Base-by-base conservation (phyloP, 2,888 invertebrate species). In the Lasius fuliginosus region DNA sequence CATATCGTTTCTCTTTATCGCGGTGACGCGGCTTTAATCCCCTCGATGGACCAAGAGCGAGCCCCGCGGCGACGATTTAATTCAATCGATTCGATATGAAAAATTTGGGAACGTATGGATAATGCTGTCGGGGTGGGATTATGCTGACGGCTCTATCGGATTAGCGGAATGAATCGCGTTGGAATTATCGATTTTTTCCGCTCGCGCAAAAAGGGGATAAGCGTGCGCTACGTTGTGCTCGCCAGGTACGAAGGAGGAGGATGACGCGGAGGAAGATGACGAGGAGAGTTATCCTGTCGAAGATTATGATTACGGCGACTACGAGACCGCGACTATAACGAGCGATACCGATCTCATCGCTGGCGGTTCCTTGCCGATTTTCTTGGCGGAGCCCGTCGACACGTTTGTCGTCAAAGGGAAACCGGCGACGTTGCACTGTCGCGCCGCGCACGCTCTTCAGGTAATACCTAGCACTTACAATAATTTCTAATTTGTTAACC, bases 341-440 rank as follows among this genome's bases (percentile, higher is more conserved):
- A 92, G 92, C 87, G 92, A 92, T 84, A 90, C 90, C 76, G 92
- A 92, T 87, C 90, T 92, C 58, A 92, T 92, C 83, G 95, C 96
- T 36, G 96, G 97, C 91, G 97, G 97, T 87, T 97, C 97, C 74
- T 95, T 98, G 88, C 98, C 99, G 53, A 96, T 98, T 90, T 98
- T 99, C 95, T 96, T 98, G 60, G 96, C 97, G 90, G 98, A 99
- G 93, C 99, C 99, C 1, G 97, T 97, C 93, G 97, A 98, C 94
- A 96, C 98, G 64, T 99, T 97, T 95, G 98, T 99, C 92, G 97
- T 99, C 85, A 98, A 98, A 95, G 98, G 97, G 95, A 97, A 98
- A 90, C 98, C 99, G 3, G 98, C 98, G 2, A 96, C 96, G 18
- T 96, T 99, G 82, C 97, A 90, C 36, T 99, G 99, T 95, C 96